phyloP scores from a whole-genome alignment of 2,888 invertebrate genomes.

The Allophyes oxyacanthae region DNA sequence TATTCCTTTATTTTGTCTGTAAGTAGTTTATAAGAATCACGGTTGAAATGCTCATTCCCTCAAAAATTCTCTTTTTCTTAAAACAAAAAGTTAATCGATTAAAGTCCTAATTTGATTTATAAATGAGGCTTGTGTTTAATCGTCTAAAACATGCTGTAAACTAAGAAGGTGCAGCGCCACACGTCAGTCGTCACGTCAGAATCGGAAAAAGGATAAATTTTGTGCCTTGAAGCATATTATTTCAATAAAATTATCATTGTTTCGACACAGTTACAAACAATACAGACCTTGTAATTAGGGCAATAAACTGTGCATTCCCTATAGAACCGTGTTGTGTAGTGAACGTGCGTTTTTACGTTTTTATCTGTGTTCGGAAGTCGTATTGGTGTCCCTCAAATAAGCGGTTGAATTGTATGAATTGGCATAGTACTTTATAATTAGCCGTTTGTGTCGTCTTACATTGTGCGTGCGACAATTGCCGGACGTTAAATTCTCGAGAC shows the following conservation, averaged over 20 bases:
- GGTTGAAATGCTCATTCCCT: no score
- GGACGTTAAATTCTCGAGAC: conserved; percentile 47
- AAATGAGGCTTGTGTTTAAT: neutral
- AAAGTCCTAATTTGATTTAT: no score
- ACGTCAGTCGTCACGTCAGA: conserved; percentile 69
- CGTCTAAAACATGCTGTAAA: conserved; percentile 30
- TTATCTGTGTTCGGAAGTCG: conserved; percentile 35
- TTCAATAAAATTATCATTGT: conserved; percentile 56
- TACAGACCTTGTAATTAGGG: conserved; percentile 45
- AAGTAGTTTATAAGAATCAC: no score
- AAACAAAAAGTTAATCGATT: no score
- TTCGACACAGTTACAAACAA: conserved; percentile 50
- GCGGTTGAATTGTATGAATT: conserved; percentile 56
- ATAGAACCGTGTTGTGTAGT: conserved; percentile 36
- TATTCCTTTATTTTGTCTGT: no score
- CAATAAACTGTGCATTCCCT: conserved; percentile 47
- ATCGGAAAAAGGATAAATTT: conserved; percentile 65
- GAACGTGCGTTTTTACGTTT: conserved; percentile 37
- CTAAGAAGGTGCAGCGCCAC: conserved; percentile 41
- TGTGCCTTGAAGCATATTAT: conserved; percentile 66
- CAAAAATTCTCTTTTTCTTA: no score
- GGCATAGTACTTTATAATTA: conserved; percentile 61
- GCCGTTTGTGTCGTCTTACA: conserved; percentile 52
- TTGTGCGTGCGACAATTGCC: conserved; percentile 57
- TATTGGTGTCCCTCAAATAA: conserved; percentile 47